Evolutionary conservation across 1,140 invertebrate genomes (phyloP).

Genomic region (Drosophila hydei): DNA sequence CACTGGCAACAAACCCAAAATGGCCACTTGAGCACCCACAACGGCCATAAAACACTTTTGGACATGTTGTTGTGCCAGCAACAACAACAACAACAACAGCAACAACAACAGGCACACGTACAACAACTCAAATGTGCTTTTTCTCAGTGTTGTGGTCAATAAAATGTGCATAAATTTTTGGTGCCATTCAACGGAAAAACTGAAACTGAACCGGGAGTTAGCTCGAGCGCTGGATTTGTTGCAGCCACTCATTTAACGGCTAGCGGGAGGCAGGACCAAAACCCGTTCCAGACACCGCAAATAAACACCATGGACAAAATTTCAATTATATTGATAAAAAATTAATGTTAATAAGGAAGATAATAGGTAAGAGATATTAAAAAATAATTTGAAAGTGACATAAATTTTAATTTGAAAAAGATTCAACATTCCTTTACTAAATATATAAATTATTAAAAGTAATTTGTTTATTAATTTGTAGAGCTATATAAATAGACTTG

Average conservation of each 20-base stretch:
- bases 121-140: constrained; percentile 43
- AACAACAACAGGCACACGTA: constrained; percentile 22
- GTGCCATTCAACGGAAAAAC: constrained; percentile 48
- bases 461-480: too few relatives aligned
- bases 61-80: constrained; percentile 75
- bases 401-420: background rate
- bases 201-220: constrained; percentile 22
- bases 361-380: too few relatives aligned
- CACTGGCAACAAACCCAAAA: constrained; percentile 49
- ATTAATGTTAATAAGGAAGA: too few relatives aligned
- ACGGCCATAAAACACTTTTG: constrained; percentile 78
- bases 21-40: constrained; percentile 78
- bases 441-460: too few relatives aligned
- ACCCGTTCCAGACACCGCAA: background rate
- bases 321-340: background rate
- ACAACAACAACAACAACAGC: constrained; percentile 41
- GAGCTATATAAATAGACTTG: too few relatives aligned
- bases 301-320: constrained; percentile 10
- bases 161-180: constrained; percentile 78
- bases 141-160: constrained; percentile 70
- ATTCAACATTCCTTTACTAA: background rate
- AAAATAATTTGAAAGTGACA: too few relatives aligned
- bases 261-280: constrained; percentile 29
- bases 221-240: constrained; percentile 6
- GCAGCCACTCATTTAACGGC: constrained; percentile 31